Base-by-base conservation (phyloP, 2,888 invertebrate genomes). In the Enchytraeus crypticus region DNA sequence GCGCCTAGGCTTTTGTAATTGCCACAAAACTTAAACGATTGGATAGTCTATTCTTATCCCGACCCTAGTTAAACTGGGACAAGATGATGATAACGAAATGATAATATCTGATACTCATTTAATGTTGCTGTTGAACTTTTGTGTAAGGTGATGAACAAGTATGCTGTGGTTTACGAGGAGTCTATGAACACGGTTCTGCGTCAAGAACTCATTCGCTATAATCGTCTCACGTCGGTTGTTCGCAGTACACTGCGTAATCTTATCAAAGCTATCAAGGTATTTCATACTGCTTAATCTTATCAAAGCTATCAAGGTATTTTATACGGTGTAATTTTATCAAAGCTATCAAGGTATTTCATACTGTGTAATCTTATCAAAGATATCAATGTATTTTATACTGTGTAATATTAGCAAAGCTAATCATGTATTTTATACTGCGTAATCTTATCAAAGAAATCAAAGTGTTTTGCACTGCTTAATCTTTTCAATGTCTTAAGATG, bases 111-210 rank as follows among this genome's bases (percentile, higher is more conserved):
- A 11, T 18, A 18, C 43, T 38, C 43, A 38, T 38, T 38, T 14
- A 14, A 38, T 38, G 18, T 47, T 32, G 5, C 5, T n/a, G n/a
- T n/a, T n/a, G n/a, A n/a, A n/a, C n/a, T n/a, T n/a, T n/a, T 14
- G 4, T 47, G 59, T 1, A 66, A 78, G 78, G 73, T 78, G n/a
- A 76, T 76, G 27, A 69, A 71, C 56, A 76, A 76, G 61, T 78
- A 77, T 66, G 79, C 79, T 11, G 78, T 79, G 21, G 53, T 77
- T 29, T 79, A 79, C 68, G 66, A 70, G 26, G 78, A 79, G 62
- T 78, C 77, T 0, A 79, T 79, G 78, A 79, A 79, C 71, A 79
- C 79, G 2, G 79, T 79, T 38, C 69, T 79, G 53, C 65, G 78
- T 55, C 79, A 79, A 63, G 79, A 79, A 61, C 67, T 79, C 54